Evolutionary conservation across 2,113 vertebrate genomes (phyloP).

Genomic region (Chamaea fasciata): DNA sequence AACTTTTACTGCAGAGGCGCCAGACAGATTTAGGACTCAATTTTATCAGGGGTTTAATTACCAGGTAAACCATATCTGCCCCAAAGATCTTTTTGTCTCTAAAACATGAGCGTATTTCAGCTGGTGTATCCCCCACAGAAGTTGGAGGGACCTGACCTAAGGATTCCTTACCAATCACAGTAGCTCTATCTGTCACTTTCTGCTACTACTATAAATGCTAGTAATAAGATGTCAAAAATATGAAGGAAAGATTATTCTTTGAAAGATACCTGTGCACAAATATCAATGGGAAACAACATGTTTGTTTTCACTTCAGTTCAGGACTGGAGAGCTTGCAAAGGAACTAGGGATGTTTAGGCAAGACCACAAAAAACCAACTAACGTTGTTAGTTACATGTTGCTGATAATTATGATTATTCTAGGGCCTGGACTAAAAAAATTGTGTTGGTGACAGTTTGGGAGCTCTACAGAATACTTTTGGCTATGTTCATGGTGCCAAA

Average conservation of each 20-base stretch:
- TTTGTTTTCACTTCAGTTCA: neutral
- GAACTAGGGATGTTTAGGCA: neutral
- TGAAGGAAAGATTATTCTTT: neutral
- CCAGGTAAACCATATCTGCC: neutral
- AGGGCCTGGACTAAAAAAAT: neutral
- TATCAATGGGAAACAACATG: neutral
- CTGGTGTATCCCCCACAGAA: neutral
- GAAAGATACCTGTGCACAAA: neutral
- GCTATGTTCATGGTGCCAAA: neutral
- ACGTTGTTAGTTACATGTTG: neutral
- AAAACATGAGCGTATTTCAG: neutral
- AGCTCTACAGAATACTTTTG: neutral
- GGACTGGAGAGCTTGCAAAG: neutral
- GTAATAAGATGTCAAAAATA: neutral
- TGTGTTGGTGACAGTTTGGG: neutral
- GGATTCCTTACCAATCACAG: neutral
- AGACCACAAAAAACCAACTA: neutral
- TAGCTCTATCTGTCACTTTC: neutral
- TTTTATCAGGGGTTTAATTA: neutral
- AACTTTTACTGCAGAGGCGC: neutral
- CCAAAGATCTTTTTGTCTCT: neutral
- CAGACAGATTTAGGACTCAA: neutral
- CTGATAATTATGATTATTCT: neutral
- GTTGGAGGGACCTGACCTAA: neutral
- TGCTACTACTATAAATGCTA: neutral